Conservation (phyloP, 2,888 invertebrate species). For the Lithophane leautieri region DNA sequence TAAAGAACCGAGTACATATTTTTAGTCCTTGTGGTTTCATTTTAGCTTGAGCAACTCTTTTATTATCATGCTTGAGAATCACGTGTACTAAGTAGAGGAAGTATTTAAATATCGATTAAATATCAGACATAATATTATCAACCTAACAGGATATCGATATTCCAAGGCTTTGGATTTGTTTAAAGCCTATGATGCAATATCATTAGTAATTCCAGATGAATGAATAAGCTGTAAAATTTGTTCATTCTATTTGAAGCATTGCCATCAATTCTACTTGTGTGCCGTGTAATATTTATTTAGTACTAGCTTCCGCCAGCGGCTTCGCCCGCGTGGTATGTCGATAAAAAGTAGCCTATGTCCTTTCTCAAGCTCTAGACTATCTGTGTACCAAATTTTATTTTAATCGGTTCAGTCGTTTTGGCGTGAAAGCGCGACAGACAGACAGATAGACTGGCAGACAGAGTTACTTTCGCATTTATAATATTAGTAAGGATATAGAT, state of each 20-base stretch:
- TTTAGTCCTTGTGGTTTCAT: not conserved
- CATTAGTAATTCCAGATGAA: constrained; percentile 49
- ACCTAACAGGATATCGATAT: constrained; percentile 30
- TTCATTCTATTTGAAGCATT: constrained; percentile 27
- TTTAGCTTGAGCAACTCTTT: not conserved
- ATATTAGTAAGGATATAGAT: no score
- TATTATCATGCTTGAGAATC: not conserved
- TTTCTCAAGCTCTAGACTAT: no score
- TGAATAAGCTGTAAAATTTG: constrained; percentile 50
- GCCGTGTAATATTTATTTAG: constrained; percentile 4
- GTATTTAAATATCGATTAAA: constrained; percentile 18
- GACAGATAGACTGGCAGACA: no score
- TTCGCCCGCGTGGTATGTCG: no score
- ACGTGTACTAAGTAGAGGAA: constrained; percentile 5
- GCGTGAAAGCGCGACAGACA: no score
- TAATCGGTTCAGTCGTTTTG: no score
- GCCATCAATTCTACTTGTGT: constrained; percentile 21
- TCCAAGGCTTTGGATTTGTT: constrained; percentile 33
- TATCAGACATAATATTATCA: not conserved
- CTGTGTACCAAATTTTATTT: no score
- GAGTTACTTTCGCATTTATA: no score
- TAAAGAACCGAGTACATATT: not conserved
- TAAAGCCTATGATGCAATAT: constrained; percentile 53
- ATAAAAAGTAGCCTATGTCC: no score
- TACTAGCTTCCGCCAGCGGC: no score